Evolutionary conservation across 2,113 vertebrate genomes (phyloP), one percentile per base, ranked within the genome.

Genomic region (Podiceps cristatus): DNA sequence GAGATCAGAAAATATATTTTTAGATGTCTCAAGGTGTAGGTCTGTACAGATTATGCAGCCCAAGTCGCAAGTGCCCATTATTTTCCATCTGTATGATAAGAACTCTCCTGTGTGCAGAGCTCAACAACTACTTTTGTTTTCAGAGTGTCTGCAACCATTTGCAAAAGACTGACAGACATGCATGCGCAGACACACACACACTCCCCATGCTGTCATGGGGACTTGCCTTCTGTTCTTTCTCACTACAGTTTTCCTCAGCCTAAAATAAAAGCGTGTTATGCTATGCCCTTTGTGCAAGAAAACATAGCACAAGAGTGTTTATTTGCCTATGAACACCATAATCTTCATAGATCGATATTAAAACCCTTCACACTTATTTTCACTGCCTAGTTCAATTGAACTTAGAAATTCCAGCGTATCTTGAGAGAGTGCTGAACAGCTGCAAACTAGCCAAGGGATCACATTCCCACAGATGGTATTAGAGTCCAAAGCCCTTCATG

Each of bases 381-480:
- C 93, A 91, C 53, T 90, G 94, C 88, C 73, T 56, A 20, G 80
- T 85, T 96, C 95, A 96, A 81, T 53, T 64, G 83, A 96, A 89
- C 35, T 87, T 67, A 11, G 52, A 63, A 91, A 95, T 91, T 87
- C 44, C 95, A 94, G 86, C 0, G 44, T 84, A 78, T 94, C 95
- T 88, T 81, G 95, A 93, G 86, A 90, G 79, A 94, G 80, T 50
- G 76, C 83, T 84, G 95, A 97, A 89, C 94, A 97, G 97, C 96
- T 97, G 96, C 96, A 76, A 67, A 68, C 73, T 53, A 95, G 86
- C 49, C 95, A 64, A 72, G 93, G 86, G 93, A 92, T 95, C 91
- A 81, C 95, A 66, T 96, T 96, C 94, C 94, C 96, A 96, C 83
- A 92, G 93, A 92, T 84, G 76, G 93, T 91, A 92, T 94, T 78